A percentile compares a stretch with the other conserved stretches of the same genome.
Conservation (phyloP, 2,113 vertebrate genomes). For the Myiopsitta monachus region DNA sequence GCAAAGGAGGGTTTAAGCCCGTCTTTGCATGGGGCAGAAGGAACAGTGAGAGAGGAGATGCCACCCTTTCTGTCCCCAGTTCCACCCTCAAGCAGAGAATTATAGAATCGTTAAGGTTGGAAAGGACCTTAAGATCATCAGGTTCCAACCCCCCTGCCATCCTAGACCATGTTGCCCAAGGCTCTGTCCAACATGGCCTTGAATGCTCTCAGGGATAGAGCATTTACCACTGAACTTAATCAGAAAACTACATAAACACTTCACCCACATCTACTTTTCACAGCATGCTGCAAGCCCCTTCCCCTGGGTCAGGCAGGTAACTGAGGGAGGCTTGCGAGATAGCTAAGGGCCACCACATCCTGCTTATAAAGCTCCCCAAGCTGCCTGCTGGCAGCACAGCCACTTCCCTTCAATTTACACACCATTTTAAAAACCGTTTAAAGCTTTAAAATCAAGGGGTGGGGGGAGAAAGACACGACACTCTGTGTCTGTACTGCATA, state of each 20-base stretch:
- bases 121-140: background rate
- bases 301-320: slow-evolving; percentile 33
- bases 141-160: background rate
- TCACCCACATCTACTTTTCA: background rate
- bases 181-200: background rate
- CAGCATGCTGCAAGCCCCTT: background rate
- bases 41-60: background rate
- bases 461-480: slow-evolving; percentile 29
- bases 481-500: slow-evolving; percentile 78
- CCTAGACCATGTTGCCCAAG: background rate
- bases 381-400: slow-evolving; percentile 26
- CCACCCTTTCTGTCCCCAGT: background rate
- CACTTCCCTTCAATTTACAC: slow-evolving; percentile 60
- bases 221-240: background rate
- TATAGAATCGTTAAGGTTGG: background rate
- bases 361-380: slow-evolving; percentile 25
- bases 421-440: slow-evolving; percentile 55
- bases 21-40: background rate
- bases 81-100: background rate
- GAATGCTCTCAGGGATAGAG: background rate
- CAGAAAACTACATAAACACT: background rate
- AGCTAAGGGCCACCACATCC: slow-evolving; percentile 47
- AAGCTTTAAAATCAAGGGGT: slow-evolving; percentile 69
- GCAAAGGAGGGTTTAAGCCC: background rate
- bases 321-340: background rate